Percentiles rank a stretch among this genome's conserved stretches.
phyloP scores from a whole-genome alignment of 2,113 vertebrate species.

The Promerops cafer region DNA sequence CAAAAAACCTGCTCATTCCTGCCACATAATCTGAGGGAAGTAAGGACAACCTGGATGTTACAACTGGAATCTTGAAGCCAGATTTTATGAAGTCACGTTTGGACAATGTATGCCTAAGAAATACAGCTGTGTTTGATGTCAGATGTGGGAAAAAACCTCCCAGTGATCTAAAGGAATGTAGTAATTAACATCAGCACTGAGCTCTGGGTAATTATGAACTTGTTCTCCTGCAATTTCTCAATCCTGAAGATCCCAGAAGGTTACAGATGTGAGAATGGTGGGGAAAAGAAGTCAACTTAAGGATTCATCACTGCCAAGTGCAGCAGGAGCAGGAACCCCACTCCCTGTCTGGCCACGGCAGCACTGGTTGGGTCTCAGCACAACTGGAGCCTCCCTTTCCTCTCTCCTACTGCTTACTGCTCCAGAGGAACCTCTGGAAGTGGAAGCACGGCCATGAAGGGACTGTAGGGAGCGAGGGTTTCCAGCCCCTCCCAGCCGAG shows the following conservation, averaged over 20 bases:
- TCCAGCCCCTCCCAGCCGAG: neutral
- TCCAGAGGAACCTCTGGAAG: neutral
- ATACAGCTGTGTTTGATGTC: neutral
- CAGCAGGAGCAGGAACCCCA: neutral
- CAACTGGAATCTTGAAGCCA: neutral
- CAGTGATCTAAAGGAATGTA: neutral
- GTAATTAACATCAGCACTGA: neutral
- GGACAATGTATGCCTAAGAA: neutral
- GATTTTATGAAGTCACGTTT: neutral
- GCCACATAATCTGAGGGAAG: neutral
- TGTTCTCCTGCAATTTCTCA: neutral
- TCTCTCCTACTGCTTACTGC: neutral
- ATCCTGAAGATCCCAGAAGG: neutral
- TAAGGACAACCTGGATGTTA: neutral
- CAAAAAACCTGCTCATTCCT: neutral
- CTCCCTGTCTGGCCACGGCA: fast-evolving
- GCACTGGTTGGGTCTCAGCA: fast-evolving
- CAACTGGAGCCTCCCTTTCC: neutral
- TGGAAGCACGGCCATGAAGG: neutral
- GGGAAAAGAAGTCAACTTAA: neutral
- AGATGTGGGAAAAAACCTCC: neutral
- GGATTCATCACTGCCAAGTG: neutral
- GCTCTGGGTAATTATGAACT: neutral
- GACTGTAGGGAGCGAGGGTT: no score
- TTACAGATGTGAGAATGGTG: neutral